Base-by-base conservation (phyloP, 2,888 invertebrate genomes). In the Hypena proboscidalis region DNA sequence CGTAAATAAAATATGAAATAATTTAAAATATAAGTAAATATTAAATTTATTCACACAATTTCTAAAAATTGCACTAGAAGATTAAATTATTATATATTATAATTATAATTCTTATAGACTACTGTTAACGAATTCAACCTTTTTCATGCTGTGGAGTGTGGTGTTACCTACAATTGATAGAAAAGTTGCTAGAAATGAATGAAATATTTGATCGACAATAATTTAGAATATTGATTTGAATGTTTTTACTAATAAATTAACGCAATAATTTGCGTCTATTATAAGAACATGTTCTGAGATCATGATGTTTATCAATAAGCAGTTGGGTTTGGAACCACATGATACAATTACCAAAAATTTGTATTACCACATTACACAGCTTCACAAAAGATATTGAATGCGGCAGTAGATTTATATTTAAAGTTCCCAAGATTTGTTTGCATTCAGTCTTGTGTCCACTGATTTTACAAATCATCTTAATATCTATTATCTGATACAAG, bases 61-160 rank as follows among this genome's bases (percentile, higher is more conserved):
- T 85, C 82, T 80, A 81, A 82, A 74, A 78, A 74, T 69, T 82
- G 88, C 88, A 88, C 87, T 83, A 80, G 48, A 39, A 77, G 70
- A 73, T 50, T 75, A 74, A 67, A 61, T 43, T 70, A 37, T 48
- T 43, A 45, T 41, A 29, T 51, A 10, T 10, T n/a, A n/a, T 20
- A 46, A 51, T 43, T 47, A 62, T 47, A 56, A 44, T 54, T 47
- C 37, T 38, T 41, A 46, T 45, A 46, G 46, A 31, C 11, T 30
- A 26, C 14, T 21, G 22, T 10, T 8, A 19, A 9, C 25, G 2
- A n/a, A 14, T 23, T 13, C 7, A 8, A 13, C 20, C 19, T 30
- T 21, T 35, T 10, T 15, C 8, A 1, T 4, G 13, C 5, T 34
- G 23, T 10, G 26, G 13, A 20, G 23, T 34, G 19, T 4, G 5